Base-by-base conservation (phyloP, 2,888 invertebrate genomes). In the Diogma glabrata region DNA sequence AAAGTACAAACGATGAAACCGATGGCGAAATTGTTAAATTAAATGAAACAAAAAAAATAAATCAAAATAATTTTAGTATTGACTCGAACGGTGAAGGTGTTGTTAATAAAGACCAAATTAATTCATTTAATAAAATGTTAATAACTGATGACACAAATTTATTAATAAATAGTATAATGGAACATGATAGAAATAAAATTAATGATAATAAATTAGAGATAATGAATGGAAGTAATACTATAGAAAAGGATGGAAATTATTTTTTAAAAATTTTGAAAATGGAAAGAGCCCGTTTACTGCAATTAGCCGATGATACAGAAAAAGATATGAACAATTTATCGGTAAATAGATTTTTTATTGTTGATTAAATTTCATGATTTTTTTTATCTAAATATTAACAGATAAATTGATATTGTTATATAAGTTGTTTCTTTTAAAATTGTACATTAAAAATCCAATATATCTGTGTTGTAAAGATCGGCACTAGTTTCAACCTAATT, bases 181-280 rank as follows among this genome's bases (percentile, higher is more conserved):
- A 43, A 22, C 20, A 22, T 43, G 23, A 43, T 43, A 22, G 20
- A 43, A 43, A 43, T 24, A 14, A 33, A 48, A 48, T 19, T 48
- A 33, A 28, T 47, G 30, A 47, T 47, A 47, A 30, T 47, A 47
- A 43, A 22, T 14, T 43, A 22, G 23, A 22, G 23, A n/a, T 28
- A 28, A 12, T 43, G 33, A 48, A 30, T 48, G 33, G 30, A 28
- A 20, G 23, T 47, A 28, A 30, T 47, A 47, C 55, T 54, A 72
- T 64, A 55, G 75, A 76, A 54, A 84, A 79, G 60, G 82, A 87
- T 67, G 91, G 83, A 19, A 78, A 86, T 65, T 84, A 87, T 67
- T 92, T 88, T 70, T 67, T 89, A 58, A 77, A 76, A 60, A 67
- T 88, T 61, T 74, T 89, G 60, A 84, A 84, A 64, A 76, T 72